These are phyloP conservation scores for Odontamblyopus rebecca DNA, from an alignment of 2,797 vertebrate genomes.

Conservation along the genomic window DNA sequence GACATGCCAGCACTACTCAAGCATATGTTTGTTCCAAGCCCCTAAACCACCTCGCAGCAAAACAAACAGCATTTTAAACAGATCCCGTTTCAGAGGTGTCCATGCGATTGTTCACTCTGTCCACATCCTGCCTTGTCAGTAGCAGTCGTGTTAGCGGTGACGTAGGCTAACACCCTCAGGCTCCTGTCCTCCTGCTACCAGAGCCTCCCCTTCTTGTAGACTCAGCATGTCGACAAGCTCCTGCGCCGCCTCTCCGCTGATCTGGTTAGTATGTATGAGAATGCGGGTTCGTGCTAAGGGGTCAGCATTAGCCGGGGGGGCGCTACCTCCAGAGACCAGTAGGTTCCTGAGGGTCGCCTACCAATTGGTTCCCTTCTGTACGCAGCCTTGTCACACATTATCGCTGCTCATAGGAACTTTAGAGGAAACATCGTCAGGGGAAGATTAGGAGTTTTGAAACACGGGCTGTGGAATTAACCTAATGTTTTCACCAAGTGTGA, in stretches of 20 bases:
- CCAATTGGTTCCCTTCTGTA: slow-evolving; percentile 16
- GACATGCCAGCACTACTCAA: background rate
- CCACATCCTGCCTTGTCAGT: slow-evolving; percentile 35
- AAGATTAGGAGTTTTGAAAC: slow-evolving; percentile 22
- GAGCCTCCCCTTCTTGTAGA: slow-evolving; percentile 56
- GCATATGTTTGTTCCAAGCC: background rate
- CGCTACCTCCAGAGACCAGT: slow-evolving; percentile 35
- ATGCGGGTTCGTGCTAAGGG: slow-evolving; percentile 33
- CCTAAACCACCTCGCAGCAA: background rate
- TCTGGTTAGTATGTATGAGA: slow-evolving; percentile 51
- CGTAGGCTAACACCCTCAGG: slow-evolving; percentile 33
- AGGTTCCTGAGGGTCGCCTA: slow-evolving; percentile 45
- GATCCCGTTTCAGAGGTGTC: background rate
- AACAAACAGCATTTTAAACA: background rate
- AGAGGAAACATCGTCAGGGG: background rate
- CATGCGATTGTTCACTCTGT: background rate
- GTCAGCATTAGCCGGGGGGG: slow-evolving; percentile 60
- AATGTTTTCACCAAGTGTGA: too few relatives aligned
- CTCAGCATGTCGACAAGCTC: slow-evolving; percentile 69
- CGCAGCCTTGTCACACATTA: slow-evolving; percentile 39
- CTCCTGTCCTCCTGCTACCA: slow-evolving; percentile 54
- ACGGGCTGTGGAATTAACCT: background rate
- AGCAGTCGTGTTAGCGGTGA: slow-evolving; percentile 20
- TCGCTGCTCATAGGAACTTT: slow-evolving; percentile 31
- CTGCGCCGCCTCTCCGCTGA: slow-evolving; percentile 34